phyloP scores from a whole-genome alignment of 2,113 vertebrate genomes.

The Nothocercus nigrocapillus region DNA sequence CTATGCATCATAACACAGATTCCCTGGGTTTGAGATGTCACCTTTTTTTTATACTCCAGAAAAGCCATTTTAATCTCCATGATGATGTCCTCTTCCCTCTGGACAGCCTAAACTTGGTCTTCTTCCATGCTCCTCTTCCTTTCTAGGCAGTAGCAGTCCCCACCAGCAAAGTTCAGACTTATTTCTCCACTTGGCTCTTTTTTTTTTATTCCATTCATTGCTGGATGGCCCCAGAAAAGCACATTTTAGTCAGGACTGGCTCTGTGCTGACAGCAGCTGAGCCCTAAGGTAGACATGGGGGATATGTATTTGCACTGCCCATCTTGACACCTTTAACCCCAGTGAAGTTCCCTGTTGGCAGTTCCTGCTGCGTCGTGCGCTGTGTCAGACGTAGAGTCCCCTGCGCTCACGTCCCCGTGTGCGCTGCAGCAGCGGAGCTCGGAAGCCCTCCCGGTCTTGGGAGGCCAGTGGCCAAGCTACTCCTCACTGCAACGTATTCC shows the following conservation, averaged over 20 bases:
- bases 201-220: background rate
- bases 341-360: fast-evolving
- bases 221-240: background rate
- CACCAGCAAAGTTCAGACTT: background rate
- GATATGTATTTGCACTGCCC: background rate
- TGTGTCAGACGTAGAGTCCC: background rate
- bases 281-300: background rate
- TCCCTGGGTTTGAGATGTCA: background rate
- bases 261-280: background rate
- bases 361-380: background rate
- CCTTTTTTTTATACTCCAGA: background rate
- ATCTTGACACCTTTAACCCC: background rate
- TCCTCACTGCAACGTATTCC: background rate
- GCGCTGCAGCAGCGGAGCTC: fast-evolving
- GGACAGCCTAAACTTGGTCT: background rate
- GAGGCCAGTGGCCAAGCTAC: background rate
- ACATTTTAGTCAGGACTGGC: background rate
- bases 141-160: background rate
- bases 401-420: fast-evolving
- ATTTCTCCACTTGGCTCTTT: background rate
- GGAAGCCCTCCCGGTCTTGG: background rate
- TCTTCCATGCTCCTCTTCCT: background rate
- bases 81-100: background rate
- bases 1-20: background rate
- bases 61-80: background rate